These are phyloP conservation scores for Sapajus apella DNA, from an alignment of 2,113 vertebrate species.

Conservation along the genomic window DNA sequence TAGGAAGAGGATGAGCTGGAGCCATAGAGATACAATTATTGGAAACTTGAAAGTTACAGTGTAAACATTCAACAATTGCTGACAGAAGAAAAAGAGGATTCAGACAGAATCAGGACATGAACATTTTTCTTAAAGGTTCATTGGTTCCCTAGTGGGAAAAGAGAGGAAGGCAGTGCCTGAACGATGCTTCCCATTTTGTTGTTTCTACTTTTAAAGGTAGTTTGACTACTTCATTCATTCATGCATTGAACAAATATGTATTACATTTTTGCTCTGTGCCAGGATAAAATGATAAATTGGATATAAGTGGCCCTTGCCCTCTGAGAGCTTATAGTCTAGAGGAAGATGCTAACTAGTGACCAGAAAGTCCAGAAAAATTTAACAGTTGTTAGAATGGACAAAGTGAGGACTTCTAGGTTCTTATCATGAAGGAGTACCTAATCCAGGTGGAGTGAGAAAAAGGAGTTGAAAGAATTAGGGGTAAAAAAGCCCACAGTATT, in stretches of 20 bases:
- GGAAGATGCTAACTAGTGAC: not conserved
- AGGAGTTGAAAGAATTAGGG: not conserved
- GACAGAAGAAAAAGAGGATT: not conserved
- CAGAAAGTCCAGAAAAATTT: not conserved
- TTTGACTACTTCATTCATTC: not conserved
- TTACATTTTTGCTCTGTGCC: not conserved
- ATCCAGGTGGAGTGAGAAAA: not conserved
- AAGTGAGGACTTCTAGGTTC: not conserved
- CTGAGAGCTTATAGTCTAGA: not conserved
- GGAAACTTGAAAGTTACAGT: not conserved
- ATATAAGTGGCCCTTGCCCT: not conserved
- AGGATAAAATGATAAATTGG: not conserved
- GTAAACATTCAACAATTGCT: constrained; percentile 4
- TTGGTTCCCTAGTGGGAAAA: not conserved
- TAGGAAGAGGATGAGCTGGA: not conserved
- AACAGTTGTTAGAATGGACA: not conserved
- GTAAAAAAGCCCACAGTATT: not conserved
- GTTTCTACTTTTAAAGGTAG: not conserved
- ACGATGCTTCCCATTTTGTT: not conserved
- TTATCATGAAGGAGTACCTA: not conserved
- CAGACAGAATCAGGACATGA: not conserved
- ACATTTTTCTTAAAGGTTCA: not conserved
- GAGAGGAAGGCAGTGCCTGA: not conserved
- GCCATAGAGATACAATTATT: not conserved
- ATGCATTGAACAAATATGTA: not conserved